phyloP scores from a whole-genome alignment of 2,113 vertebrate genomes.

The Eublepharis macularius region DNA sequence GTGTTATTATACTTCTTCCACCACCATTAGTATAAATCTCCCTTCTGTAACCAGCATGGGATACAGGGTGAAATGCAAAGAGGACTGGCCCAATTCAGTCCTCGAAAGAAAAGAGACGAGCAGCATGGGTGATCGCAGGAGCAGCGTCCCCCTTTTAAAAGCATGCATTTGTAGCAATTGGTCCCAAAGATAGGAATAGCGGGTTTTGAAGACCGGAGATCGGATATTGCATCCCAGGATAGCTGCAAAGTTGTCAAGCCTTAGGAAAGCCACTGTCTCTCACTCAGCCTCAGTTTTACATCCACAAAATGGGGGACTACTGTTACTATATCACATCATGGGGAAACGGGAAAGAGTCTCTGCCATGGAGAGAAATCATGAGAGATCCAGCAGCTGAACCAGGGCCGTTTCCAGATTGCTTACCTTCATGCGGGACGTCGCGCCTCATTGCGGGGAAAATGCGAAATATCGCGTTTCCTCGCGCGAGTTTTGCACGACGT shows the following conservation, averaged over 20 bases:
- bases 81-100: neutral
- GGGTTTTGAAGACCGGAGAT: neutral
- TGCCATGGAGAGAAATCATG: too few species aligned
- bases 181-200: neutral
- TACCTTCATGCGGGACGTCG: too few species aligned
- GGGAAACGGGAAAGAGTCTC: too few species aligned
- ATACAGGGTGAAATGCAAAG: neutral
- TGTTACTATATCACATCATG: too few species aligned
- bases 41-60: neutral
- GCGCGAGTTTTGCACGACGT: too few species aligned
- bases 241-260: neutral
- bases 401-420: too few species aligned
- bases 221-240: neutral
- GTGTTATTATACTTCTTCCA: neutral
- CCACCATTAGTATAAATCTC: neutral
- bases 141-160: rapidly evolving
- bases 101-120: slow-evolving; percentile 22
- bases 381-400: too few species aligned
- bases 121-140: rapidly evolving
- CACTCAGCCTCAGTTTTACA: neutral
- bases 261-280: neutral
- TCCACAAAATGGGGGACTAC: neutral
- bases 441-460: too few species aligned
- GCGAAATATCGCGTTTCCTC: too few species aligned
- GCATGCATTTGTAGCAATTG: neutral